These are phyloP conservation scores for Brachionus plicatilis DNA, from an alignment of 1,140 invertebrate genomes.

Conservation along the genomic window DNA sequence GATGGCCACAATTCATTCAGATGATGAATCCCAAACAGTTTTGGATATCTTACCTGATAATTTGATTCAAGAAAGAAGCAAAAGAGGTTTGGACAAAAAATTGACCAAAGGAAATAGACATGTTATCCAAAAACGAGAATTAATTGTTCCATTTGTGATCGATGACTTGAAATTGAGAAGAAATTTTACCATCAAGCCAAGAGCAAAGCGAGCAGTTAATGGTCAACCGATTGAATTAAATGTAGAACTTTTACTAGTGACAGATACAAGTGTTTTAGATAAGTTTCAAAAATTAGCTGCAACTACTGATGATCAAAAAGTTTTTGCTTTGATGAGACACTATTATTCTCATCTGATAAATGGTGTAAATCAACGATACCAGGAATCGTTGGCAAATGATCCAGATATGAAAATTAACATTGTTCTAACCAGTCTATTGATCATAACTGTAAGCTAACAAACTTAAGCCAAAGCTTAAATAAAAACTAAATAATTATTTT, in stretches of 20 bases:
- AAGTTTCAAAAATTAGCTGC: neutral
- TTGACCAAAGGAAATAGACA: neutral
- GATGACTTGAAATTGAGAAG: neutral
- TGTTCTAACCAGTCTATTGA: neutral
- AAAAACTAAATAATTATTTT: neutral
- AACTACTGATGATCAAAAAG: neutral
- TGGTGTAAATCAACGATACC: constrained; percentile 23
- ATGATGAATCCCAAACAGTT: neutral
- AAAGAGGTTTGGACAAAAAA: neutral
- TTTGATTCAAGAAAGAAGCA: neutral
- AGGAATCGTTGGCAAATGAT: neutral
- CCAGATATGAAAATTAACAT: constrained; percentile 32
- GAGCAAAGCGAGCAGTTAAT: neutral
- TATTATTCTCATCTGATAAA: constrained; percentile 32
- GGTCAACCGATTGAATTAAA: constrained; percentile 1
- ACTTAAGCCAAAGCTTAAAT: neutral
- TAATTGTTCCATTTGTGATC: neutral
- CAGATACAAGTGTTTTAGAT: neutral
- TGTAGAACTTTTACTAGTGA: neutral
- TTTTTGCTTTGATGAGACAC: neutral
- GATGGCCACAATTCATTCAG: neutral
- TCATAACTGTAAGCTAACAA: neutral
- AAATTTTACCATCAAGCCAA: neutral
- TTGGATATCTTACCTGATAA: neutral
- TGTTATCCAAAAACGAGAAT: neutral